Evolutionary conservation across 2,888 invertebrate species (phyloP).

Genomic region (Plebejus argus): DNA sequence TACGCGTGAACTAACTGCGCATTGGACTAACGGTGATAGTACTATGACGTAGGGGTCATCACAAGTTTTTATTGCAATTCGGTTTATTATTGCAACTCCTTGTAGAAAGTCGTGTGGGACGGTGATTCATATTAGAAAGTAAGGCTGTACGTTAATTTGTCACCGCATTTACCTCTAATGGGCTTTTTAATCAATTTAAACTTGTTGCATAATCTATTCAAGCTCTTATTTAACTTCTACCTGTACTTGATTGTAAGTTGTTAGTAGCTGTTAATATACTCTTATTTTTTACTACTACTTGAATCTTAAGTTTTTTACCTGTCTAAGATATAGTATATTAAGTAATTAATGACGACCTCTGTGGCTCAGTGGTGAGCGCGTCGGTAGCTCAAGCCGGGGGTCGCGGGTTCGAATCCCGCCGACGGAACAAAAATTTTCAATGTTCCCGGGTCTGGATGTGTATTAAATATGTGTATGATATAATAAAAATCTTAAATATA

Average conservation of each 20-base stretch:
- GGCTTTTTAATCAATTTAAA: constrained; percentile 2
- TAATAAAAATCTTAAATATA: too few species aligned
- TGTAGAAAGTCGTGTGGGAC: constrained; percentile 1
- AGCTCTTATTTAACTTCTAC: neutral
- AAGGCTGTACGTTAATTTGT: neutral
- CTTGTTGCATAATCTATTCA: neutral
- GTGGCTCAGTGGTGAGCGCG: too few species aligned
- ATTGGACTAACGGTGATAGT: constrained; percentile 68
- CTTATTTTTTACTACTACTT: too few species aligned
- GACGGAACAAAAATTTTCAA: too few species aligned
- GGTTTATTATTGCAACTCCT: neutral
- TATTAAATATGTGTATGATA: too few species aligned
- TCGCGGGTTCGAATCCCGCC: too few species aligned
- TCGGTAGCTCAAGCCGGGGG: too few species aligned
- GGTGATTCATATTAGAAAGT: constrained; percentile 25
- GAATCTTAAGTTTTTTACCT: too few species aligned
- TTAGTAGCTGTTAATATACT: neutral
- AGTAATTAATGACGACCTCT: too few species aligned
- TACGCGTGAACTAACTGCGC: constrained; percentile 61
- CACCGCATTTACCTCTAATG: constrained; percentile 14
- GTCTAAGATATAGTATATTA: too few species aligned
- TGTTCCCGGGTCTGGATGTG: too few species aligned
- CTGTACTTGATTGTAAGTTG: neutral
- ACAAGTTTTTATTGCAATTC: constrained; percentile 13
- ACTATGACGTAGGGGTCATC: constrained; percentile 32